Percentiles rank a stretch among this genome's conserved stretches.
These are phyloP conservation scores for Oreochromis grahami DNA, from an alignment of 2,797 vertebrate genomes.

Conservation along the genomic window DNA sequence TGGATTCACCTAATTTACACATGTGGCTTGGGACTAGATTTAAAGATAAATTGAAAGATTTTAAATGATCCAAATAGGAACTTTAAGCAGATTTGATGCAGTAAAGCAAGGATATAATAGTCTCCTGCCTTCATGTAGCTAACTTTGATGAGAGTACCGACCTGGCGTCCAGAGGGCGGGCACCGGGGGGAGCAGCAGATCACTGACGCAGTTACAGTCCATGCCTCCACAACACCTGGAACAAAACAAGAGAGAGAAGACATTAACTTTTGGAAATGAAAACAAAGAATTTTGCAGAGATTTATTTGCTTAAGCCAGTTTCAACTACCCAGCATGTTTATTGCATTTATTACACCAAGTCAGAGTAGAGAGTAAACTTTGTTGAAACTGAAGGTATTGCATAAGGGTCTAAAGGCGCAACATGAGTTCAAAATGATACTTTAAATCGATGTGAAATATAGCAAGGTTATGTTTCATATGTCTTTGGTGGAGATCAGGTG, in stretches of 20 bases:
- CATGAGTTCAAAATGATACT: slow-evolving; percentile 48
- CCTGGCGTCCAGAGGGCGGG: slow-evolving; percentile 93
- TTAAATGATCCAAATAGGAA: not conserved
- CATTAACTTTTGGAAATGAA: not conserved
- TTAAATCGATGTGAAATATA: slow-evolving; percentile 64
- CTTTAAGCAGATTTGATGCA: not conserved
- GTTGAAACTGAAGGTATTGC: slow-evolving; percentile 50
- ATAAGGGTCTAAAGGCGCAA: slow-evolving; percentile 31
- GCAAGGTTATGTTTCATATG: slow-evolving; percentile 66
- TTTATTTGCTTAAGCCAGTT: not conserved
- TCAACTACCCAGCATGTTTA: not conserved
- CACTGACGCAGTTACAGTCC: slow-evolving; percentile 95
- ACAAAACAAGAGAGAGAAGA: not conserved
- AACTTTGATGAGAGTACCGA: slow-evolving; percentile 48
- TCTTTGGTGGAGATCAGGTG: slow-evolving; percentile 58
- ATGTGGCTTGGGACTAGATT: not conserved
- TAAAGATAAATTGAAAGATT: not conserved
- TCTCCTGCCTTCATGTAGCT: not conserved
- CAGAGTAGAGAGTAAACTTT: slow-evolving; percentile 35
- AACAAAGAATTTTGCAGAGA: not conserved
- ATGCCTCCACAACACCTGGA: slow-evolving; percentile 80
- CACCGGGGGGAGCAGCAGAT: slow-evolving; percentile 89
- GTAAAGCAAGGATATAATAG: not conserved
- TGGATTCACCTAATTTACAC: not conserved
- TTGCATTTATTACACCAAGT: slow-evolving; percentile 8